A percentile compares a stretch with the other conserved stretches of the same genome.
Evolutionary conservation across 2,797 vertebrate species (phyloP).

Genomic region (Falco berigora): DNA sequence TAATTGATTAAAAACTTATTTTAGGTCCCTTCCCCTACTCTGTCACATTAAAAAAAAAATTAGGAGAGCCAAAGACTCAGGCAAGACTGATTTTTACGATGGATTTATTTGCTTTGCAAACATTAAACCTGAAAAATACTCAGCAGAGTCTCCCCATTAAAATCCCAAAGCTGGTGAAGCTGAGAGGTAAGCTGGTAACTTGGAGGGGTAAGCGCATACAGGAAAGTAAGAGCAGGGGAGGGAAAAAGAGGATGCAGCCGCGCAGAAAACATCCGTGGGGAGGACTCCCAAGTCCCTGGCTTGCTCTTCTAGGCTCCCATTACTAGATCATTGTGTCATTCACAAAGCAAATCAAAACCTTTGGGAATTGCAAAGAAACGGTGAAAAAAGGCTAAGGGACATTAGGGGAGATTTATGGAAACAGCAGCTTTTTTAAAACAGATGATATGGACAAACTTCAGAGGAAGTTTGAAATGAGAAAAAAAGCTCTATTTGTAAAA

Average conservation of each 20-base stretch:
- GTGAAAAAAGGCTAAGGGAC: neutral
- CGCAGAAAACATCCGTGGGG: accelerated
- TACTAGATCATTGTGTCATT: conserved; percentile 23
- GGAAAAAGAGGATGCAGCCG: neutral
- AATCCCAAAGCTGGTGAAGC: neutral
- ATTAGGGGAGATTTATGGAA: conserved; percentile 7
- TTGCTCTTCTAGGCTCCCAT: neutral
- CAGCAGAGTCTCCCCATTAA: neutral
- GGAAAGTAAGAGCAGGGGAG: neutral
- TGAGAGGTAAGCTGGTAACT: neutral
- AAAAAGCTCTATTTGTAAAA: neutral
- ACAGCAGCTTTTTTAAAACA: conserved; percentile 12
- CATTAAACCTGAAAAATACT: neutral
- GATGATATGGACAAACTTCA: neutral
- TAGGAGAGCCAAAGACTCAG: neutral
- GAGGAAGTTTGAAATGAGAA: neutral
- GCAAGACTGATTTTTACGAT: neutral
- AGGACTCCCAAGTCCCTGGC: neutral
- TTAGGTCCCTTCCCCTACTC: neutral
- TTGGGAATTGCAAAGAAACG: neutral
- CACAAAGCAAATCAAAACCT: conserved; percentile 3
- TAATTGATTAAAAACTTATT: neutral
- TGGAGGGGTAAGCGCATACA: accelerated
- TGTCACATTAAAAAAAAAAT: neutral
- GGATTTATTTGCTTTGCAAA: neutral